phyloP scores from a whole-genome alignment of 2,113 vertebrate species.

The Coturnix japonica region DNA sequence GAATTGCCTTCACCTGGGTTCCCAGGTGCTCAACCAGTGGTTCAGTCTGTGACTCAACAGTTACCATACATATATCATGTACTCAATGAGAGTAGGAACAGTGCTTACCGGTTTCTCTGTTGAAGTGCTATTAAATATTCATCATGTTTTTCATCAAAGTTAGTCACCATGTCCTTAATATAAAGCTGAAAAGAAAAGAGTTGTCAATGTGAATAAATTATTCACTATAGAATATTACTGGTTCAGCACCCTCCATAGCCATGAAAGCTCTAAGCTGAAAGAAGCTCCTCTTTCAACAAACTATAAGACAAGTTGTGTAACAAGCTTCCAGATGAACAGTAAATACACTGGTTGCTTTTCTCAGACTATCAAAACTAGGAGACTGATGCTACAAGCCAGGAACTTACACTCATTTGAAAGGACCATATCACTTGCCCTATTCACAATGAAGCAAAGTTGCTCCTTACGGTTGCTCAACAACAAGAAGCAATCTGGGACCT shows the following conservation, averaged over 20 bases:
- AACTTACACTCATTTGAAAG: no score
- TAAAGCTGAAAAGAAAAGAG: slow-evolving; percentile 70
- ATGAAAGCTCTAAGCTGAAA: background rate
- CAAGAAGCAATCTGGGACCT: no score
- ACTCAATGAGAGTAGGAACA: background rate
- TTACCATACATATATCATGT: background rate
- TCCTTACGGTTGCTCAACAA: no score
- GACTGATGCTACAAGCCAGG: background rate
- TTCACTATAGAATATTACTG: background rate
- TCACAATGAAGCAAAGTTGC: no score
- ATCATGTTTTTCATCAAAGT: slow-evolving; percentile 90
- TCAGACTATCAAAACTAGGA: background rate
- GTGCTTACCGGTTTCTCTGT: slow-evolving; percentile 91
- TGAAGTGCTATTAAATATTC: slow-evolving; percentile 95
- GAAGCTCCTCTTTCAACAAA: background rate
- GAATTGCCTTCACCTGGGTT: no score
- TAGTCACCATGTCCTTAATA: slow-evolving; percentile 79
- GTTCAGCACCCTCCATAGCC: background rate
- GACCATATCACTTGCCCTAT: no score
- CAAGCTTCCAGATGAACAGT: background rate
- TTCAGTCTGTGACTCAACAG: no score
- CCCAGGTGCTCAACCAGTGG: no score
- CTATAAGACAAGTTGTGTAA: background rate
- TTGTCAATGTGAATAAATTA: background rate
- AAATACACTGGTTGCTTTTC: background rate